phyloP scores from a whole-genome alignment of 2,797 vertebrate genomes.

The Rousettus madagascariensis region DNA sequence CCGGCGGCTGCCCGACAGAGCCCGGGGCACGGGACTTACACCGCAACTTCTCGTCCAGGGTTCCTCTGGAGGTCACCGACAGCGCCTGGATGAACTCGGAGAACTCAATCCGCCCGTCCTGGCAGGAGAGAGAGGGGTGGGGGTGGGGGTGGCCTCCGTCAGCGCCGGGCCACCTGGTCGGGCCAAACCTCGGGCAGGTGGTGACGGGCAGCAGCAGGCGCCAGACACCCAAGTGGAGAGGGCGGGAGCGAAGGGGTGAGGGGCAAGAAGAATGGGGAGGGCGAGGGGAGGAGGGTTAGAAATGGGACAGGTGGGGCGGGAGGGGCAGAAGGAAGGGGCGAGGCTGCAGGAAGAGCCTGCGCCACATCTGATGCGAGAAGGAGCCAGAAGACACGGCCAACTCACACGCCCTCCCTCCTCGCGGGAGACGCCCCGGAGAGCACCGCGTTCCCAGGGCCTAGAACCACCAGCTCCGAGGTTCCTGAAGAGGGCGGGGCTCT shows the following conservation, averaged over 20 bases:
- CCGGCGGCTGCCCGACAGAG: rapidly evolving
- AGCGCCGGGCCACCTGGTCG: background rate
- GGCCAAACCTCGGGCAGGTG: background rate
- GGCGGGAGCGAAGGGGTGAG: rapidly evolving
- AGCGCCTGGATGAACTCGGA: constrained; percentile 99
- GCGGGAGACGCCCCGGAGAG: rapidly evolving
- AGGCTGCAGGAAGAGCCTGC: background rate
- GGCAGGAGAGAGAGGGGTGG: background rate
- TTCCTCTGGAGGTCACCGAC: constrained; percentile 97
- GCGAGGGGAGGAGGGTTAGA: background rate
- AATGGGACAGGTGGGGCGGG: background rate
- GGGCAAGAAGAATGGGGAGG: too few relatives aligned
- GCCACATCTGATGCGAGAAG: background rate
- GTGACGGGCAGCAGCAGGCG: rapidly evolving
- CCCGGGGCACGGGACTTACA: constrained; percentile 87
- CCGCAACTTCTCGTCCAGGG: constrained; percentile 97
- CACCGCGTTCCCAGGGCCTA: background rate
- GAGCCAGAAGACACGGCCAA: background rate
- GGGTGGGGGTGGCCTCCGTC: background rate
- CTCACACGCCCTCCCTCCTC: background rate
- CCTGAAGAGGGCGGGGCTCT: background rate
- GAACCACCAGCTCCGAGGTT: background rate
- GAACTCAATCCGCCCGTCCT: constrained; percentile 99
- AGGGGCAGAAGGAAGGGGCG: background rate
- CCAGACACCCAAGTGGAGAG: background rate